Evolutionary conservation across 2,888 invertebrate genomes (phyloP).

Genomic region (Diarsia mendica): DNA sequence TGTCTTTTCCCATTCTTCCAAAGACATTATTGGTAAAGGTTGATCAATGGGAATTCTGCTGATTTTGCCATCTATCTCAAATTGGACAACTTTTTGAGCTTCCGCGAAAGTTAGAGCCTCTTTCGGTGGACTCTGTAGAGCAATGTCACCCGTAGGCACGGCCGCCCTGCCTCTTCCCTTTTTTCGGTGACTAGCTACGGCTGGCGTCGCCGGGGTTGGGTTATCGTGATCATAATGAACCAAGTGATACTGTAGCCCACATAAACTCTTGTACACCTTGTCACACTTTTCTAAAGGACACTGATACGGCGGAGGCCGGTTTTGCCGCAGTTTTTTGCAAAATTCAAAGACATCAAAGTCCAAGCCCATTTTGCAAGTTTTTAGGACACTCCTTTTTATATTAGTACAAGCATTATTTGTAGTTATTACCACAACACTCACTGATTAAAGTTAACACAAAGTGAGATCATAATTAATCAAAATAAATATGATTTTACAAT

Average conservation of each 20-base stretch:
- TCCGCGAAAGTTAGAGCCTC: slow-evolving; percentile 95
- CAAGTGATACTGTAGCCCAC: slow-evolving; percentile 96
- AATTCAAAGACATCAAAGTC: slow-evolving; percentile 97
- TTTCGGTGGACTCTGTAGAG: slow-evolving; percentile 89
- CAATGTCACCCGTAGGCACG: slow-evolving; percentile 90
- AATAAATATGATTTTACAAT: slow-evolving; percentile 45
- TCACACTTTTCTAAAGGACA: slow-evolving; percentile 96
- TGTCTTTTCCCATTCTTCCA: slow-evolving; percentile 91
- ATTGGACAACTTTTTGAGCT: slow-evolving; percentile 95
- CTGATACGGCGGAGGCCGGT: slow-evolving; percentile 95
- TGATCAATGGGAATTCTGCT: slow-evolving; percentile 92
- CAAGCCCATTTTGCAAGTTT: slow-evolving; percentile 91
- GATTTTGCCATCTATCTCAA: slow-evolving; percentile 95
- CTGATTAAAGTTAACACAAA: slow-evolving; percentile 24
- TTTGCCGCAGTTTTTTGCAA: slow-evolving; percentile 95
- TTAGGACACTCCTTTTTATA: slow-evolving; percentile 30
- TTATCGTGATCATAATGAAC: slow-evolving; percentile 96
- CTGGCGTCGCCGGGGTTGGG: slow-evolving; percentile 92
- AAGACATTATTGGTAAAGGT: slow-evolving; percentile 92
- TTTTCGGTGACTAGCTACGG: slow-evolving; percentile 91
- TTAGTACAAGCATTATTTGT: slow-evolving; percentile 42
- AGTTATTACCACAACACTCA: slow-evolving; percentile 8
- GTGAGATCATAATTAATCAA: slow-evolving; percentile 21
- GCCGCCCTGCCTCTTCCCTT: slow-evolving; percentile 91
- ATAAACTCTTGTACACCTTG: slow-evolving; percentile 96